phyloP scores from a whole-genome alignment of 2,797 vertebrate genomes.

The Manis javanica region DNA sequence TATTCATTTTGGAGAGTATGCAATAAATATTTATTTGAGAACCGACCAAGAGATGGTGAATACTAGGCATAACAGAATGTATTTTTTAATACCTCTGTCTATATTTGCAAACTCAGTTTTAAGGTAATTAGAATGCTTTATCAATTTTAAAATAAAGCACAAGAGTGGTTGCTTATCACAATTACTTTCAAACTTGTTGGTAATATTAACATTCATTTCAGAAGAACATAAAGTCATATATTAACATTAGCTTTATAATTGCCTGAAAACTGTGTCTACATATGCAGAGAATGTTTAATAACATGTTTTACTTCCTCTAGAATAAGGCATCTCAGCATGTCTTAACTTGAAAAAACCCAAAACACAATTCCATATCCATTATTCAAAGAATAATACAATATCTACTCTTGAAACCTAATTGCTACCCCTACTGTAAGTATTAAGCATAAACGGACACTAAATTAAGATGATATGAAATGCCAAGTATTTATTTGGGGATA shows the following conservation, averaged over 20 bases:
- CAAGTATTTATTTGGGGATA: constrained; percentile 62
- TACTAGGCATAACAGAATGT: not conserved
- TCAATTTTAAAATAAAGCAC: not conserved
- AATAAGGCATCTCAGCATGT: not conserved
- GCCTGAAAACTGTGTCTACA: not conserved
- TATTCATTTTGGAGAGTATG: not conserved
- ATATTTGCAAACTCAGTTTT: constrained; percentile 2
- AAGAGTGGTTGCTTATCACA: not conserved
- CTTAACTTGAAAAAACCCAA: not conserved
- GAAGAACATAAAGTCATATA: not conserved
- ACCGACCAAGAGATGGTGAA: not conserved
- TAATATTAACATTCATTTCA: constrained; percentile 8
- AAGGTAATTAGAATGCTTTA: not conserved
- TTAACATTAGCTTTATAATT: not conserved
- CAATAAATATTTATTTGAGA: not conserved
- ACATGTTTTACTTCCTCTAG: not conserved
- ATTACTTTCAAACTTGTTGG: not conserved
- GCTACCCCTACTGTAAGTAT: not conserved
- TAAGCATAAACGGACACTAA: not conserved
- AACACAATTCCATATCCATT: not conserved
- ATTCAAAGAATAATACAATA: not conserved
- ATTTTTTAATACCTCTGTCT: not conserved
- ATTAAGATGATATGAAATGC: not conserved
- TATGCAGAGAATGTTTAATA: not conserved
- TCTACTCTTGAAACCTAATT: not conserved